Conservation (phyloP, 2,113 vertebrate species). For the Pelmatolapia mariae region DNA sequence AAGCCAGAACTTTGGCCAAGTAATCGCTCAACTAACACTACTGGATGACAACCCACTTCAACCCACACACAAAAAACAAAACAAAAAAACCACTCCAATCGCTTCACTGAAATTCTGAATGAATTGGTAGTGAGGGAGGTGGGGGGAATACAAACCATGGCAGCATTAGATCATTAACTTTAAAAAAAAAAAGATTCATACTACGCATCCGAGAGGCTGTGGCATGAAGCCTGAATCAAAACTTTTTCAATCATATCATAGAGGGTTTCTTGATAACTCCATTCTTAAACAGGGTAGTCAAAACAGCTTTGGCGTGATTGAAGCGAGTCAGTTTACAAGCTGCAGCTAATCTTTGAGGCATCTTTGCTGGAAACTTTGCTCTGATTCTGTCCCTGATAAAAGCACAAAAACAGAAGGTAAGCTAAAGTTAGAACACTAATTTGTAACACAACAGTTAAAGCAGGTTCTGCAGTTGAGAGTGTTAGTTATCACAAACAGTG, state of each 20-base stretch:
- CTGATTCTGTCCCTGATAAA: neutral
- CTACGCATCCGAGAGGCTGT: neutral
- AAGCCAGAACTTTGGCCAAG: constrained; percentile 36
- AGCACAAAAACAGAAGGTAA: neutral
- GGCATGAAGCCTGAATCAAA: neutral
- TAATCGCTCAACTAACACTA: constrained; percentile 12
- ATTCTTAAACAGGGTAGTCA: neutral
- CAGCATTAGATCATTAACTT: neutral
- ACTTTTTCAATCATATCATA: neutral
- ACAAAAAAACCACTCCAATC: neutral
- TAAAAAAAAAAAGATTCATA: neutral
- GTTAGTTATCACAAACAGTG: neutral
- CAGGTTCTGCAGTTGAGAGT: neutral
- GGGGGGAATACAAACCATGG: neutral
- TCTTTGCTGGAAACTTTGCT: neutral
- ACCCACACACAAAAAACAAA: neutral
- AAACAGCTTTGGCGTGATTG: neutral
- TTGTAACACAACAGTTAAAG: neutral
- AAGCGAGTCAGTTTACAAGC: neutral
- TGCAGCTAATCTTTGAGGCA: neutral
- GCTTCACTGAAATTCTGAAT: neutral
- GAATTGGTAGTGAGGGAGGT: neutral
- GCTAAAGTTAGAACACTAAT: neutral
- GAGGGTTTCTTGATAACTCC: neutral
- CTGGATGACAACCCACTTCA: neutral